Base-by-base conservation (phyloP, 2,888 invertebrate genomes). In the Archips xylosteana region DNA sequence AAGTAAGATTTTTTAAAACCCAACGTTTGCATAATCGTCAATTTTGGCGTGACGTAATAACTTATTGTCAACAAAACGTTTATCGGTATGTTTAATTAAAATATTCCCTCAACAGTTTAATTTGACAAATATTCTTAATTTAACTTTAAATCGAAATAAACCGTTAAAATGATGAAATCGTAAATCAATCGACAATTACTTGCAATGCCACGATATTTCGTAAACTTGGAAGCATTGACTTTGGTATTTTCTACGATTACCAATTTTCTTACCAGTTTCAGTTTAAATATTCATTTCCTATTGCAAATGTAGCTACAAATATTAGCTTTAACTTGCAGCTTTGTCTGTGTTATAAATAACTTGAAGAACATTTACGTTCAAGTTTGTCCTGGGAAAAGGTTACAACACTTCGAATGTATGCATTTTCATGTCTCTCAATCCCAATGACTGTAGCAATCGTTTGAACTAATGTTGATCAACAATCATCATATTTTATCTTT, bases 111-210 rank as follows among this genome's bases (percentile, higher is more conserved):
- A 45, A 45, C 45, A 45, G 10, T 45, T 45, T 45, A 45, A 12
- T 2, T 12, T 12, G 3, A 8, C 39, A 36, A 62, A 12, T 45
- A 42, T 10, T 59, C 57, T 64, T 71, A 57, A 59, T 23, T 60
- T 15, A 32, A 39, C 10, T 42, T 10, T 51, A 60, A 39, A 60
- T 34, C 49, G 51, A 63, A 8, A 32, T 13, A 42, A 60, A 34
- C 42, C 23, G 15, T 42, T 61, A 13, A 71, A 71, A 51, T 42
- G 15, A 42, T 32, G 47, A 49, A 60, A 54, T 66, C 15, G 49
- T 54, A 51, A 71, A 66, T 71, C 15, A 34, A 61, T 66, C 60
- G 15, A 39, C 42, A 12, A 71, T 61, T 66, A 59, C 51, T 61
- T 61, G 45, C 71, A 71, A 65, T 51, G 59, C n/a, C 59, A 51